Base-by-base conservation (phyloP, 2,888 invertebrate species). In the Sericinus montela region DNA sequence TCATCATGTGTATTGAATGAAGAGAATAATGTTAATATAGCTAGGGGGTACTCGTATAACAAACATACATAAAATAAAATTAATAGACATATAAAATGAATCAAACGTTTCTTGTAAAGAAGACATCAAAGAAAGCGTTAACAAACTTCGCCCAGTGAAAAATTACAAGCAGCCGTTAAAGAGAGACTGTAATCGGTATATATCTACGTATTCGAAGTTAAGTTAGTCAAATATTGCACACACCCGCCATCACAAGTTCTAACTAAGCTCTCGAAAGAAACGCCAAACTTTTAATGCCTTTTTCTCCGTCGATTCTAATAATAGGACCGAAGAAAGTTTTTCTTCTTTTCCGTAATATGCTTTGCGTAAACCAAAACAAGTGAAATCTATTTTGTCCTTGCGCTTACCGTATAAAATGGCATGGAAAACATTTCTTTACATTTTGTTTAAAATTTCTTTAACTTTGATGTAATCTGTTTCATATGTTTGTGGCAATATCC, bases 231-330 rank as follows among this genome's bases (percentile, higher is more conserved):
- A 72, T 75, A 76, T 77, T 75, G 72, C 70, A 65, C 67, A 57
- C 66, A 68, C 69, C 63, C 66, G 66, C 68, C 69, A 65, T 66
- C 55, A 58, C 65, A 54, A 77, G 68, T 69, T 46, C 45, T 51
- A 54, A 68, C 69, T 64, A 74, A 78, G 65, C 77, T 71, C 62
- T 61, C 61, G 60, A 71, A 80, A 77, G 80, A 79, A 79, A 75
- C 70, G 67, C 57, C 65, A 56, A 80, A 80, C 74, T 84, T 82
- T 78, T 80, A 82, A 83, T 80, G 77, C 71, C 78, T 71, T 77
- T 76, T 80, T 69, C 65, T 69, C 65, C 63, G 54, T 54, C 57
- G 67, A 65, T 74, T 77, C 71, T 74, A 72, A 78, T 79, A 80
- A 75, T 73, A 75, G 61, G 62, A 60, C 66, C 64, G 55, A 53